phyloP scores from a whole-genome alignment of 2,797 vertebrate genomes.

The Clamator glandarius region DNA sequence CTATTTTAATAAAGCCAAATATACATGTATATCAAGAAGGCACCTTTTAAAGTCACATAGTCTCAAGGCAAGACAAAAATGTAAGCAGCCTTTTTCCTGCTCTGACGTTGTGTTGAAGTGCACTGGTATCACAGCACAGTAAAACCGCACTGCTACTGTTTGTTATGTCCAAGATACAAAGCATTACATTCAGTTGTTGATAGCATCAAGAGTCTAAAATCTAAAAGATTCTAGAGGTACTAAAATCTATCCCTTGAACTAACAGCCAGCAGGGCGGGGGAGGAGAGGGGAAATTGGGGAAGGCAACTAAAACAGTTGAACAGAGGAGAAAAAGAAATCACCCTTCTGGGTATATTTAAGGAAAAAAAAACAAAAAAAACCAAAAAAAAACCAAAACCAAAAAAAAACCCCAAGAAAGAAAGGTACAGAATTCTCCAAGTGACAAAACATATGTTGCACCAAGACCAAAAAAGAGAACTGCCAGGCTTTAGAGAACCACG shows the following conservation, averaged over 20 bases:
- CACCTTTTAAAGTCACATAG: constrained; percentile 6
- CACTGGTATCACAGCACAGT: neutral
- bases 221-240: constrained; percentile 18
- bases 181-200: neutral
- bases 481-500: constrained; percentile 15
- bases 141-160: neutral
- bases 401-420: neutral
- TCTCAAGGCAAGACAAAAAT: neutral
- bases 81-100: neutral
- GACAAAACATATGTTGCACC: constrained; percentile 47
- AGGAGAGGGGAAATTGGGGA: rapidly evolving
- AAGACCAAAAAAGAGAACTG: constrained; percentile 39
- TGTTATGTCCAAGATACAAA: constrained; percentile 2
- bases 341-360: neutral
- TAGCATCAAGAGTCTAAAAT: neutral
- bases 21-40: neutral
- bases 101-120: neutral
- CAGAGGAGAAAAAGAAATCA: neutral
- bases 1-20: constrained; percentile 5
- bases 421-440: constrained; percentile 22
- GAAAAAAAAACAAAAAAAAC: neutral
- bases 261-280: constrained; percentile 12
- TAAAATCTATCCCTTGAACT: constrained; percentile 56
- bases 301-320: neutral
- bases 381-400: neutral